Percentiles rank a stretch among this genome's conserved stretches.
phyloP scores from a whole-genome alignment of 2,113 vertebrate species.

The Crotalus horridus region DNA sequence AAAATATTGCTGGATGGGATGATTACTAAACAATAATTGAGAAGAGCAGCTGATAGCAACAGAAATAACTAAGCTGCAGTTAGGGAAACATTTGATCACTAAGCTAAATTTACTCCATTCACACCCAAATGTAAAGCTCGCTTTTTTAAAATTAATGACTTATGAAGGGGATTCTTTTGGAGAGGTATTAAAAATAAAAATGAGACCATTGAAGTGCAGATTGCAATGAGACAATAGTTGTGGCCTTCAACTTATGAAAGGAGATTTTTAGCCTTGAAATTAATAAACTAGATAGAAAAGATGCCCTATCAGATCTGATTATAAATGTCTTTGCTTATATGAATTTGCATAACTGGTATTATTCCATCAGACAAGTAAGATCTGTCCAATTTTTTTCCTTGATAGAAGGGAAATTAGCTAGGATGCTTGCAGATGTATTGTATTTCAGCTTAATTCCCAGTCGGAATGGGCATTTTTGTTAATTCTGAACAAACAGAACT shows the following conservation, averaged over 20 bases:
- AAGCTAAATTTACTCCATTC: background rate
- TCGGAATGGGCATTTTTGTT: background rate
- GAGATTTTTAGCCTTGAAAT: background rate
- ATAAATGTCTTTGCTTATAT: background rate
- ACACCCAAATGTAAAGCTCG: background rate
- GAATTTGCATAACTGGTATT: background rate
- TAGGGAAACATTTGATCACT: background rate
- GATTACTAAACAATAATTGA: background rate
- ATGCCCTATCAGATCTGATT: background rate
- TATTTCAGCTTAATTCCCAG: background rate
- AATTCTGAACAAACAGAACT: background rate
- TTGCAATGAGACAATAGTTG: background rate
- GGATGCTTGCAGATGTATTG: background rate
- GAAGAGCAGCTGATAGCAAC: background rate
- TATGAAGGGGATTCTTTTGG: background rate
- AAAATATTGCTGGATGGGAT: background rate
- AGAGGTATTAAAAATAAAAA: background rate
- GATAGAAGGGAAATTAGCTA: background rate
- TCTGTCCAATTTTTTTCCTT: background rate
- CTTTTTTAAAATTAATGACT: background rate
- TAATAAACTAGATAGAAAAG: background rate
- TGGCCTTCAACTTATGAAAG: slow-evolving; percentile 2
- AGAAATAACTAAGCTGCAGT: background rate
- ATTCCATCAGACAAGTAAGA: background rate
- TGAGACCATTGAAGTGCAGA: background rate